phyloP scores from a whole-genome alignment of 2,888 invertebrate genomes.

The Saturnia japonica region DNA sequence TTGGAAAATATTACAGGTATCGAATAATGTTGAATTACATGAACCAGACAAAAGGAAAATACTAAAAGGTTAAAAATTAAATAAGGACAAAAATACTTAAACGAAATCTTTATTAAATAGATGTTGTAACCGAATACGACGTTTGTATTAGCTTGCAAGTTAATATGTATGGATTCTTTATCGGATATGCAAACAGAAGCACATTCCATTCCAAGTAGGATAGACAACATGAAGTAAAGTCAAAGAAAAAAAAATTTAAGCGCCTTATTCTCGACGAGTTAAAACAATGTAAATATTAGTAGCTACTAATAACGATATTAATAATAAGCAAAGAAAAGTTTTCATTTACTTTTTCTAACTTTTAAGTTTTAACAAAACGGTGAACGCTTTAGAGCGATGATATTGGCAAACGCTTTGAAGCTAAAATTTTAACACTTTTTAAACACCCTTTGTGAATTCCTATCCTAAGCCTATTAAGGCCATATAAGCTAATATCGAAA shows the following conservation, averaged over 20 bases:
- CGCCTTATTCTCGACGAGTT: not conserved
- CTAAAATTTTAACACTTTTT: not conserved
- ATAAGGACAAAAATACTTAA: not conserved
- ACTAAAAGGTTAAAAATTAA: not conserved
- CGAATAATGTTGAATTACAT: not conserved
- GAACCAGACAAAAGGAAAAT: not conserved
- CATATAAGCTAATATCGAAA: no score
- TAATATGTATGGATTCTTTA: slow-evolving; percentile 4
- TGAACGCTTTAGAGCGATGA: not conserved
- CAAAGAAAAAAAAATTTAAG: not conserved
- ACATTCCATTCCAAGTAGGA: not conserved
- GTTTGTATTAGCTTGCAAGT: not conserved
- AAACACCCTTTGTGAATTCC: no score
- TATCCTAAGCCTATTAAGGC: no score
- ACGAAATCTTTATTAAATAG: not conserved
- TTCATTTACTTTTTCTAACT: not conserved
- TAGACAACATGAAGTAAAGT: not conserved
- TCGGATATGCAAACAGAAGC: slow-evolving; percentile 15
- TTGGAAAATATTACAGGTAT: not conserved
- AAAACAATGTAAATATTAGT: not conserved
- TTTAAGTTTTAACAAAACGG: not conserved
- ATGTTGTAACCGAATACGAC: not conserved
- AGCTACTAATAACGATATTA: not conserved
- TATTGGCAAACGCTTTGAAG: not conserved
- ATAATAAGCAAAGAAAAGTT: not conserved